A percentile compares a stretch with the other conserved stretches of the same genome.
These are phyloP conservation scores for Machaerirhynchus nigripectus DNA, from an alignment of 2,113 vertebrate genomes.

Conservation along the genomic window DNA sequence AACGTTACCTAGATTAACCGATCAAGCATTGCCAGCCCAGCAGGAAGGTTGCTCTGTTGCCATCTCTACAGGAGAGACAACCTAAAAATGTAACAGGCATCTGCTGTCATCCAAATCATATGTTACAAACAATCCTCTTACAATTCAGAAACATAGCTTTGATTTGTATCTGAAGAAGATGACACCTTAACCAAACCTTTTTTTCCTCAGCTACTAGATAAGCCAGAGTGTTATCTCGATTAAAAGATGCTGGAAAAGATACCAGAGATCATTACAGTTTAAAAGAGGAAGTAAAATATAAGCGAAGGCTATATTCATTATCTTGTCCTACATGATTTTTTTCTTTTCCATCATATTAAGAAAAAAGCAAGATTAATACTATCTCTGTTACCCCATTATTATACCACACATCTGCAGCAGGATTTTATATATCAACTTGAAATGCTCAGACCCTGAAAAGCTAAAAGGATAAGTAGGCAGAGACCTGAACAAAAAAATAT, in stretches of 20 bases:
- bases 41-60: neutral
- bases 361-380: neutral
- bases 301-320: neutral
- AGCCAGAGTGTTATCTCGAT: neutral
- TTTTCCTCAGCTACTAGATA: neutral
- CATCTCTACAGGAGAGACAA: neutral
- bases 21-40: neutral
- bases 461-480: neutral
- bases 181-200: neutral
- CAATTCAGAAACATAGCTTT: neutral
- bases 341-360: neutral
- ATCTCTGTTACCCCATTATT: neutral
- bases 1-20: neutral
- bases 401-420: neutral
- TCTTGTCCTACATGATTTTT: neutral
- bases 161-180: neutral
- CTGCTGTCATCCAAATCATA: neutral
- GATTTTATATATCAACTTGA: neutral
- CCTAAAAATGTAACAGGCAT: neutral
- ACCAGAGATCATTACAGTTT: neutral
- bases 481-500: neutral
- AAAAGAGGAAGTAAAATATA: neutral
- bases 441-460: neutral
- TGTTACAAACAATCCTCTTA: neutral
- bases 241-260: neutral